These are phyloP conservation scores for Laspeyria flexula DNA, from an alignment of 2,888 invertebrate genomes.

Conservation along the genomic window DNA sequence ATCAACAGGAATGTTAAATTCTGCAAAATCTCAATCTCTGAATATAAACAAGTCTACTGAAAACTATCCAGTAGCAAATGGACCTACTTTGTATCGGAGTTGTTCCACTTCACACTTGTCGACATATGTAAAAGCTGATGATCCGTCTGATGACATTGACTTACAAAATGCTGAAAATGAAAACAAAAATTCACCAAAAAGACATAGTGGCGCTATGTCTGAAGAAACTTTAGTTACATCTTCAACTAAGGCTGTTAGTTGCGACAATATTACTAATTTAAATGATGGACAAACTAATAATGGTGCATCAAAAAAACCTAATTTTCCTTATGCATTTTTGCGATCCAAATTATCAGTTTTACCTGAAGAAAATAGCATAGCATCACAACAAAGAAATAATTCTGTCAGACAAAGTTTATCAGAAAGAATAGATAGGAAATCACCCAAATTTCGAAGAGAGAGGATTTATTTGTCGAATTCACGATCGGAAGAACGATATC, in stretches of 20 bases:
- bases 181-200: slow-evolving; percentile 69
- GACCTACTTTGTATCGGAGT: slow-evolving; percentile 88
- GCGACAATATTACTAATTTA: slow-evolving; percentile 89
- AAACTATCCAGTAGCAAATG: slow-evolving; percentile 74
- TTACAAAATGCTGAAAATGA: slow-evolving; percentile 81
- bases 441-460: slow-evolving; percentile 76
- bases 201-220: slow-evolving; percentile 60
- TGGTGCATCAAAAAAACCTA: slow-evolving; percentile 86
- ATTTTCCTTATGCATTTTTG: slow-evolving; percentile 92
- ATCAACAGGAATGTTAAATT: slow-evolving; percentile 91
- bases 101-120: slow-evolving; percentile 92
- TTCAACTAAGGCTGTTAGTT: slow-evolving; percentile 88
- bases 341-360: slow-evolving; percentile 91
- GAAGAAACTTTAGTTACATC: slow-evolving; percentile 75
- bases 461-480: slow-evolving; percentile 79
- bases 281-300: slow-evolving; percentile 78
- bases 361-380: slow-evolving; percentile 89
- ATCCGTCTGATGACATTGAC: slow-evolving; percentile 92
- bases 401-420: slow-evolving; percentile 84
- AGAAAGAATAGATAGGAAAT: slow-evolving; percentile 78
- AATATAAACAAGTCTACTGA: slow-evolving; percentile 70
- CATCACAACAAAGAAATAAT: slow-evolving; percentile 79
- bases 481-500: slow-evolving; percentile 87
- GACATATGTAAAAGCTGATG: slow-evolving; percentile 91
- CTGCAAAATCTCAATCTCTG: slow-evolving; percentile 80